Evolutionary conservation across 1,140 invertebrate genomes (phyloP), one percentile per base, ranked within the genome.

Genomic region (Ceratina japonica): DNA sequence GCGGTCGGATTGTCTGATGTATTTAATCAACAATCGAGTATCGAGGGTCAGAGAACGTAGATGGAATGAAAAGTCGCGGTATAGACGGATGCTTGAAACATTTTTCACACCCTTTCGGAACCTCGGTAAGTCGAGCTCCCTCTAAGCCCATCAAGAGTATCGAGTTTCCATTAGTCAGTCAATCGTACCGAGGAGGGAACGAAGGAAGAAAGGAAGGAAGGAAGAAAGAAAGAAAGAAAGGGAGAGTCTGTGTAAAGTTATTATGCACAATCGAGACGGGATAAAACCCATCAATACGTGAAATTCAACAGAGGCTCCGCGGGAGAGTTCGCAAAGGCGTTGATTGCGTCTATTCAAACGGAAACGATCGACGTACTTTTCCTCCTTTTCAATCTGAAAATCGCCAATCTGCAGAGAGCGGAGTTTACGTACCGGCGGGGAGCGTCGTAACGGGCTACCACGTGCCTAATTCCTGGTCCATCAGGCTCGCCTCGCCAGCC

Each of bases 311-410:
- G 52, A 10, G 37, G 27, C n/a, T 24, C 44, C 56, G 62, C 31
- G 16, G 27, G 15, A 71, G 44, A 59, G 49, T 16, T 22, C 8
- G 13, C n/a, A 24, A 24, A 18, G 18, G 18, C 56, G 44, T n/a
- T 75, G 73, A 75, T 75, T 65, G 73, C 73, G 62, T 24, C 51
- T 62, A 75, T 75, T 75, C 24, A 65, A 65, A 20, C 62, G 51
- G 15, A 75, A 75, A 75, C 62, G 62, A 52, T 66, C 62, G 27
- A 20, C 62, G 10, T 64, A 58, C 51, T 58, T 65, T 58, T 24
- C 16, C 7, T 0, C 49, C 51, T 20, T 4, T 37, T 20, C 24
- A 24, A 20, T 27, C n/a, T 1, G 18, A 3, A 15, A 16, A 65
- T 65, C 72, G 3, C n/a, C 15, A 49, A 66, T 75, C 73, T 44